Conservation (phyloP, 2,113 vertebrate species). For the Vulpes lagopus region DNA sequence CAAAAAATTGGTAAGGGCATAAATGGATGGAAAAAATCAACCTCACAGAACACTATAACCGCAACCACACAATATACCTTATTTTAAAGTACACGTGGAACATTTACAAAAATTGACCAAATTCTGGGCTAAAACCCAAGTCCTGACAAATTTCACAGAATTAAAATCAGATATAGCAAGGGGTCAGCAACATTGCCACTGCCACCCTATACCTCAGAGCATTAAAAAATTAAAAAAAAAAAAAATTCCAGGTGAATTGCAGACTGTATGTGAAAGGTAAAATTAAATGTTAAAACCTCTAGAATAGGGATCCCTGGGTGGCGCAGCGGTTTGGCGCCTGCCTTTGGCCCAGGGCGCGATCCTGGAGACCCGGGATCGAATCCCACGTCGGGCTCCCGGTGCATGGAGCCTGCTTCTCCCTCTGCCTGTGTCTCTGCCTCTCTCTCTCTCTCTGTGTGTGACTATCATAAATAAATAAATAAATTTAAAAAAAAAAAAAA, state of each 20-base stretch:
- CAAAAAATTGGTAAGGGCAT: neutral
- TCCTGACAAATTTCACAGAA: neutral
- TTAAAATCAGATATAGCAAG: neutral
- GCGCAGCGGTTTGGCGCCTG: no score
- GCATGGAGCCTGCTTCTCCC: no score
- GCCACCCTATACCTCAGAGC: neutral
- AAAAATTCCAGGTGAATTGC: neutral
- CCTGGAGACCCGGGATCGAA: no score
- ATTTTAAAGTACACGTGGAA: neutral
- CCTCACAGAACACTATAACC: neutral
- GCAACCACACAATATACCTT: neutral
- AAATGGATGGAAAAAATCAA: neutral
- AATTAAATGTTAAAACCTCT: slow-evolving; percentile 9
- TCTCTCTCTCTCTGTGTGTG: no score
- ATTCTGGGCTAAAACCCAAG: neutral
- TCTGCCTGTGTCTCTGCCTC: no score
- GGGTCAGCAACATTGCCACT: neutral
- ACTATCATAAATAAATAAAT: no score
- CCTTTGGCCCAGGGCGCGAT: no score
- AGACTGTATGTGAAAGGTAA: neutral
- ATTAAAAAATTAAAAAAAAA: no score
- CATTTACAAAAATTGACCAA: neutral
- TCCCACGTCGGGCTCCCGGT: no score
- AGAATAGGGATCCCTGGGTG: no score
- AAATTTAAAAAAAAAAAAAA: no score